Conservation (phyloP, 1,140 invertebrate genomes). For the Meloidogyne floridensis region DNA sequence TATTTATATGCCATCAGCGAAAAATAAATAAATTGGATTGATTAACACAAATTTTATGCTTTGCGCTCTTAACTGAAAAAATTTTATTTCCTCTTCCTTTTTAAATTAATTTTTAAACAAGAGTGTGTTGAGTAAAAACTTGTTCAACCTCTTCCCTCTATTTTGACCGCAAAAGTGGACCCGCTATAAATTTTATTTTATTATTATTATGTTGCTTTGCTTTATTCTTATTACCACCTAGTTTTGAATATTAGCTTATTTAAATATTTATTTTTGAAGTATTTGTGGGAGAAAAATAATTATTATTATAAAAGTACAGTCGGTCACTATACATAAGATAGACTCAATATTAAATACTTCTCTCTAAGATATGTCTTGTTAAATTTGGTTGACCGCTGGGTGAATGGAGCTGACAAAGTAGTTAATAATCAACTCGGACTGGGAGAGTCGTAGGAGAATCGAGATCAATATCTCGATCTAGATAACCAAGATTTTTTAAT, state of each 20-base stretch:
- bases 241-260: background rate
- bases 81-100: background rate
- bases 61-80: background rate
- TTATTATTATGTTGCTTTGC: background rate
- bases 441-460: no score
- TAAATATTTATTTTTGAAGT: background rate
- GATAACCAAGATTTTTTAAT: no score
- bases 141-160: background rate
- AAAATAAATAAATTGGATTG: background rate
- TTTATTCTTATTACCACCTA: background rate
- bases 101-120: background rate
- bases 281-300: no score
- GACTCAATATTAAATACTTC: no score
- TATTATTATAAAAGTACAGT: no score
- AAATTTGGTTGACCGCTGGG: no score
- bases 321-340: no score
- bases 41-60: background rate
- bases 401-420: no score
- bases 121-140: background rate
- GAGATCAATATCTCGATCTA: no score
- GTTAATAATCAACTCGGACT: no score
- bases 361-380: no score
- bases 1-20: background rate
- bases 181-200: background rate
- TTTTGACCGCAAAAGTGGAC: background rate